These are phyloP conservation scores for Endomychus coccineus DNA, from an alignment of 2,888 invertebrate genomes.

Conservation along the genomic window DNA sequence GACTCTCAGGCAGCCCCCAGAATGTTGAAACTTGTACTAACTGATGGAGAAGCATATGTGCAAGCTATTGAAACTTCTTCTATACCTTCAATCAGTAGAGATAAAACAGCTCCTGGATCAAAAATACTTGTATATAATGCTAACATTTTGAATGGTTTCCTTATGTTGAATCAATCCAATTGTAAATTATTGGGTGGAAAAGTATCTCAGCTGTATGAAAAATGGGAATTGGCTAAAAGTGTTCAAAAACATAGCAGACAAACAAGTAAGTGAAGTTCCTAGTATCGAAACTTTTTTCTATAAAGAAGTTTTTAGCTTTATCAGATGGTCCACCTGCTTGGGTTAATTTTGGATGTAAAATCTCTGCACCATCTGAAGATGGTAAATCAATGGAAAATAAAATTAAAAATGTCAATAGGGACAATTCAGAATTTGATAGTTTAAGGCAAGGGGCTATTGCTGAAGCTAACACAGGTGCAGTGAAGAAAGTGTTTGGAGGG, in stretches of 20 bases:
- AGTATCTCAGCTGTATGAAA: slow-evolving; percentile 74
- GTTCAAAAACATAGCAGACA: slow-evolving; percentile 28
- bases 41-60: slow-evolving; percentile 74
- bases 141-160: slow-evolving; percentile 54
- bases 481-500: slow-evolving; percentile 50
- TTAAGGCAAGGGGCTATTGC: slow-evolving; percentile 85
- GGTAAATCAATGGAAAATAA: slow-evolving; percentile 63
- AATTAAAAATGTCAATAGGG: slow-evolving; percentile 55
- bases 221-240: slow-evolving; percentile 67
- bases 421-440: slow-evolving; percentile 80
- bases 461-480: slow-evolving; percentile 66
- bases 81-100: slow-evolving; percentile 60
- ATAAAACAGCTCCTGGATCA: slow-evolving; percentile 82
- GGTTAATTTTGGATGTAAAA: slow-evolving; percentile 83
- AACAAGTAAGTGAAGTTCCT: slow-evolving; percentile 21
- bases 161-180: slow-evolving; percentile 61
- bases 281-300: background rate
- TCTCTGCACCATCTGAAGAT: slow-evolving; percentile 53
- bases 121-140: slow-evolving; percentile 64
- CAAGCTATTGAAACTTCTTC: slow-evolving; percentile 72
- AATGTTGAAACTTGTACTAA: slow-evolving; percentile 74
- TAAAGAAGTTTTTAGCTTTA: slow-evolving; percentile 40
- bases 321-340: slow-evolving; percentile 83
- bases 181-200: slow-evolving; percentile 75
- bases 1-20: slow-evolving; percentile 75